A percentile compares a stretch with the other conserved stretches of the same genome.
Conservation (phyloP, 2,888 invertebrate genomes). For the Clostera curtula region DNA sequence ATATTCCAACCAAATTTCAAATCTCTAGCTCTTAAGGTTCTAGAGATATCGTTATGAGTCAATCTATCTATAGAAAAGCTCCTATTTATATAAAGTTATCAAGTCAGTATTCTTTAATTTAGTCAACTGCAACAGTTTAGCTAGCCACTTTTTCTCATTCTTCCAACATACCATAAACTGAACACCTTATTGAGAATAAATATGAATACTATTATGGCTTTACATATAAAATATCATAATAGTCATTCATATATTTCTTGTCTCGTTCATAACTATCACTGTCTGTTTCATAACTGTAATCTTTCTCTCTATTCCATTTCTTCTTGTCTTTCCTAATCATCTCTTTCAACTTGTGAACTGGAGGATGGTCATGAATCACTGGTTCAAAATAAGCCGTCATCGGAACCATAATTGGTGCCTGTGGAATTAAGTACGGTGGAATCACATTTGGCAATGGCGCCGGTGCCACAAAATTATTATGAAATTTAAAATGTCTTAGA, state of each 20-base stretch:
- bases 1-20: too few relatives aligned
- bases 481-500: too few relatives aligned
- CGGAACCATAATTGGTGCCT: conserved; percentile 34
- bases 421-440: conserved; percentile 14
- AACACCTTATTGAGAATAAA: not conserved
- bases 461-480: too few relatives aligned
- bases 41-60: too few relatives aligned
- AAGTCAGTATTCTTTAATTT: too few relatives aligned
- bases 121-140: too few relatives aligned
- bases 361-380: conserved; percentile 52
- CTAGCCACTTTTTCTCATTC: too few relatives aligned
- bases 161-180: not conserved
- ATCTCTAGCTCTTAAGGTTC: too few relatives aligned
- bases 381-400: conserved; percentile 42
- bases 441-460: conserved; percentile 8
- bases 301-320: conserved; percentile 11
- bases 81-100: too few relatives aligned
- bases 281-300: conserved; percentile 7
- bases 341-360: conserved; percentile 30
- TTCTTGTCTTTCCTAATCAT: conserved; percentile 24
- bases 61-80: too few relatives aligned
- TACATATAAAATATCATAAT: conserved; percentile 17
- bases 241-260: conserved; percentile 15
- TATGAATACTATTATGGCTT: conserved; percentile 1
- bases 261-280: conserved; percentile 4